Conservation (phyloP, 2,797 vertebrate species). For the Leuciscus waleckii region DNA sequence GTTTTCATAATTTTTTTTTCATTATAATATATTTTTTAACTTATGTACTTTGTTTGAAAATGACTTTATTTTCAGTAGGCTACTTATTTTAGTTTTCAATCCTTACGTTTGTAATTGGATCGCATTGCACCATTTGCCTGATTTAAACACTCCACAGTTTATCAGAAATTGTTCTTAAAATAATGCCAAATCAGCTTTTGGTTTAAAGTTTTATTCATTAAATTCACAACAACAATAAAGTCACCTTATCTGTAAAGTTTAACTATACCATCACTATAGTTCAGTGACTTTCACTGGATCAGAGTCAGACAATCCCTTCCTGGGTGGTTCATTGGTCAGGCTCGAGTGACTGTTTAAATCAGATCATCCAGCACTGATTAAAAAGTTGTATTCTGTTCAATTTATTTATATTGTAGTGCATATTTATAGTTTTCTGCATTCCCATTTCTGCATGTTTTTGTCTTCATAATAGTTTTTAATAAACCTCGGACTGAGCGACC, state of each 20-base stretch:
- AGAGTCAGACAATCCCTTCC: background rate
- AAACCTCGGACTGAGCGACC: background rate
- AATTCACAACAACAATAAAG: background rate
- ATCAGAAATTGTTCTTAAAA: background rate
- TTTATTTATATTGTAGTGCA: background rate
- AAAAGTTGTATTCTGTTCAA: background rate
- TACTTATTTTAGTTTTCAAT: background rate
- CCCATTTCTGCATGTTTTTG: background rate
- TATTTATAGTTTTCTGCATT: slow-evolving; percentile 5
- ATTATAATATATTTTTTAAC: background rate
- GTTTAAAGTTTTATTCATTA: background rate
- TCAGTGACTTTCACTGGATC: background rate
- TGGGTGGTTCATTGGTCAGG: background rate
- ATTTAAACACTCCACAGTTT: slow-evolving; percentile 10
- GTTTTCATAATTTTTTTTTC: background rate
- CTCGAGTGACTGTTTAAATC: background rate
- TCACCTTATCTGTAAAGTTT: background rate
- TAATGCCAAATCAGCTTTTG: background rate
- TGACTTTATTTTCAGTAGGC: background rate
- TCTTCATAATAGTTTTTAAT: background rate
- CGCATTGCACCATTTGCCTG: background rate
- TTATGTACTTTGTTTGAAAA: background rate
- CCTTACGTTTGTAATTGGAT: background rate
- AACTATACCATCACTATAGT: background rate
- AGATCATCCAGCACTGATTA: background rate